Conservation (phyloP, 2,113 vertebrate genomes). For the Capricornis sumatraensis region DNA sequence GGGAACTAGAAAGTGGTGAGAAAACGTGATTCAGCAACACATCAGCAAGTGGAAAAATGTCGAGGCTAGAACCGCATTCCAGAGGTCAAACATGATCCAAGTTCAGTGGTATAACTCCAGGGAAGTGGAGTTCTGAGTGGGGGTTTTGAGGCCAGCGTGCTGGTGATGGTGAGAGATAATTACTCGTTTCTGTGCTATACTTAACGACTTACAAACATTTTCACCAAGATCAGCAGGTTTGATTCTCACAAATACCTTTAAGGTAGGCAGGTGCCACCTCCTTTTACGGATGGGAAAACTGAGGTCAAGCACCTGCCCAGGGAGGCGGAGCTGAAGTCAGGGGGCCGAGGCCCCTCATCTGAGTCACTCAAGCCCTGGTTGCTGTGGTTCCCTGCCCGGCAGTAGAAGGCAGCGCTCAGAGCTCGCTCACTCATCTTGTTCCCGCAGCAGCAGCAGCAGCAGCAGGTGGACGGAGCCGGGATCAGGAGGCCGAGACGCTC, state of each 20-base stretch:
- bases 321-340: neutral
- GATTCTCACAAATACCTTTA: neutral
- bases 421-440: fast-evolving
- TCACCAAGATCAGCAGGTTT: neutral
- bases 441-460: neutral
- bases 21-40: neutral
- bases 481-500: neutral
- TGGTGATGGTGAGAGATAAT: neutral
- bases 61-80: neutral
- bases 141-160: neutral
- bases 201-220: neutral
- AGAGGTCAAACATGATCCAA: neutral
- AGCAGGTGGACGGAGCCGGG: conserved; percentile 17
- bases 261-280: neutral
- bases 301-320: neutral
- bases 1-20: neutral
- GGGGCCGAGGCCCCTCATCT: neutral
- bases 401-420: fast-evolving
- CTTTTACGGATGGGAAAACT: neutral
- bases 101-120: neutral
- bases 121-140: neutral
- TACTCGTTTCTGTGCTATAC: neutral
- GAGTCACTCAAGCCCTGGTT: neutral
- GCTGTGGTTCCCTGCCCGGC: neutral
- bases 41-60: neutral